Conservation (phyloP, 1,140 invertebrate species). For the Macrobrachium nipponense region DNA sequence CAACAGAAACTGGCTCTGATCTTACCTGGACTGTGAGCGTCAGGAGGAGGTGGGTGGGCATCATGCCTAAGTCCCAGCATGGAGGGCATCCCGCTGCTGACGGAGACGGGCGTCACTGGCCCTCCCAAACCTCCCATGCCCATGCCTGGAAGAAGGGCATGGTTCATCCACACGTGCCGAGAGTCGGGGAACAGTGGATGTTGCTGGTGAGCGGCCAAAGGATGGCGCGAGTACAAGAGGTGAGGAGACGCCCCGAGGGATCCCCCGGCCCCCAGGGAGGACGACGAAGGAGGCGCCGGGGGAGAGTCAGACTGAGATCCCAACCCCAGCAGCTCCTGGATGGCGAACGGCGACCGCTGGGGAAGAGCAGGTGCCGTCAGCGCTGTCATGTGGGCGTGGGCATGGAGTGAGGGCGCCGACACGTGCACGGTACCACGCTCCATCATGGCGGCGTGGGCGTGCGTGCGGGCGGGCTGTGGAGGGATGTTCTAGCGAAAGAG, state of each 20-base stretch:
- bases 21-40: slow-evolving; percentile 63
- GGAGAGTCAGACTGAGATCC: slow-evolving; percentile 67
- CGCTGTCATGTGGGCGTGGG: slow-evolving; percentile 64
- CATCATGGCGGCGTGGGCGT: slow-evolving; percentile 48
- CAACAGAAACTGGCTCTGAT: neutral
- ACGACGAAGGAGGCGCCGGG: slow-evolving; percentile 37
- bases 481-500: slow-evolving; percentile 17
- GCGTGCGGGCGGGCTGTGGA: slow-evolving; percentile 35
- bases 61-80: slow-evolving; percentile 62
- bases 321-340: slow-evolving; percentile 88
- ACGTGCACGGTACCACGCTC: slow-evolving; percentile 62
- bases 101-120: slow-evolving; percentile 49
- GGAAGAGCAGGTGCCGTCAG: slow-evolving; percentile 73
- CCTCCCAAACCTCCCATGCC: slow-evolving; percentile 60
- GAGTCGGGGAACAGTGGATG: slow-evolving; percentile 62
- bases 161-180: slow-evolving; percentile 64
- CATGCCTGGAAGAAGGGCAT: slow-evolving; percentile 59
- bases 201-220: slow-evolving; percentile 58
- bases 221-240: slow-evolving; percentile 59
- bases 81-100: slow-evolving; percentile 57
- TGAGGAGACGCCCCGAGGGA: slow-evolving; percentile 61
- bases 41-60: slow-evolving; percentile 49
- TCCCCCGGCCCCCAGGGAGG: slow-evolving; percentile 54
- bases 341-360: slow-evolving; percentile 89
- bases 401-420: slow-evolving; percentile 60